Conservation (phyloP, 2,797 vertebrate genomes). For the Meriones psammophilus region DNA sequence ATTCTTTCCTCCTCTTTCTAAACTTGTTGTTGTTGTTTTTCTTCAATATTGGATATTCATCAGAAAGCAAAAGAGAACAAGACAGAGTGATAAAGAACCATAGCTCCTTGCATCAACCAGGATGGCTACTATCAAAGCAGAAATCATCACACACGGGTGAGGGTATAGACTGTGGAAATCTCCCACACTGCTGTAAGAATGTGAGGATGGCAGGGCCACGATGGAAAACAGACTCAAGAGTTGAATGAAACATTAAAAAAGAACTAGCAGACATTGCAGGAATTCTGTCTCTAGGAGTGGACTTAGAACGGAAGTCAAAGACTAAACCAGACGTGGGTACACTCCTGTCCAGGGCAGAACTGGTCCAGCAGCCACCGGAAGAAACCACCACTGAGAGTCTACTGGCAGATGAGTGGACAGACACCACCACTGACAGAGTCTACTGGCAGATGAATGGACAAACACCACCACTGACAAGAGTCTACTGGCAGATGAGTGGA, state of each 20-base stretch:
- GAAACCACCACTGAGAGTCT: neutral
- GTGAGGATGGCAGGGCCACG: neutral
- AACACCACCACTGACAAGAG: neutral
- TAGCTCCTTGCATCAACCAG: neutral
- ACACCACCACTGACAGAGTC: neutral
- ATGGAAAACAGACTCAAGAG: neutral
- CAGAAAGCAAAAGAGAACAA: constrained; percentile 26
- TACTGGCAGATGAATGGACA: neutral
- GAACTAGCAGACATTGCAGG: neutral
- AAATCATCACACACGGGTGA: neutral
- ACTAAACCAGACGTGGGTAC: neutral
- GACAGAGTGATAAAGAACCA: neutral
- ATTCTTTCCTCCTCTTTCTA: constrained; percentile 1
- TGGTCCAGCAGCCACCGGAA: neutral
- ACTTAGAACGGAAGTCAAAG: neutral
- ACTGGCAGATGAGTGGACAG: neutral
- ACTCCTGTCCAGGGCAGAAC: neutral
- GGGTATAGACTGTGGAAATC: neutral
- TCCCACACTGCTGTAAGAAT: neutral
- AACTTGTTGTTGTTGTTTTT: neutral
- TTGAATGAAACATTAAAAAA: constrained; percentile 39
- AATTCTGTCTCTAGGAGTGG: neutral
- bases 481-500: neutral
- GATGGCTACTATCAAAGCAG: neutral
- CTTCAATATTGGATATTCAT: neutral